Base-by-base conservation (phyloP, 2,113 vertebrate species). In the Hippocampus abdominalis region DNA sequence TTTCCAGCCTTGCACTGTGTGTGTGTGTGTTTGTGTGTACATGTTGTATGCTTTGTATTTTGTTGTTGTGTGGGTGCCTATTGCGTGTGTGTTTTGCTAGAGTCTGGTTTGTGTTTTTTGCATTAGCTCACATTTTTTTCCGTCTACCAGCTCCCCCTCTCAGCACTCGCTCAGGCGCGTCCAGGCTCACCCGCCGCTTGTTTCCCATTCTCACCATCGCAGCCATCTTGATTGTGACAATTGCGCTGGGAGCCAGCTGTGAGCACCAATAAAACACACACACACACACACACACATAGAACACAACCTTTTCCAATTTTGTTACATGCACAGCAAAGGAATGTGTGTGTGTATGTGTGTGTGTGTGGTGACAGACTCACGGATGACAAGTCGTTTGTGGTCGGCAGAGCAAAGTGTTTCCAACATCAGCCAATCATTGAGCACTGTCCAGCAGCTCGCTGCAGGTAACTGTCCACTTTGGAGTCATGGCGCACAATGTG, bases 221-320 rank as follows among this genome's bases (percentile, higher is more conserved):
- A 1, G 4, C 88, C 1, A 23, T 90, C 13, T 49, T 92, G 21
- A 7, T 84, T 3, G 70, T 92, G 63, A 86, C 91, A 68, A 87
- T 93, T 3, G 78, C 78, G 1, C 32, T 93, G 4, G 88, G 85
- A 75, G 75, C 85, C 20, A 84, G 23, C 73, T 83, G 85, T 87
- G 75, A 85, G 83, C 3, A 0, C 20, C 10, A 15, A 32, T 42
- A 65, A 23, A 27, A 54, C 15, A 65, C 42, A 46, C n/a, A 53
- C 27, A 36, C 20, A 65, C 18, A 39, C n/a, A n/a, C n/a, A n/a
- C n/a, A n/a, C n/a, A n/a, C n/a, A n/a, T n/a, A 21, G 1, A 15
- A 29, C 44, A 48, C 23, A 66, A 18, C 3, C 8, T 1, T 48
- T 2, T n/a, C 7, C 21, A 2, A 25, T 25, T 15, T 2, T 46